Percentiles rank a stretch among this genome's conserved stretches.
phyloP scores from a whole-genome alignment of 2,113 vertebrate species.

The Mustela lutreola region DNA sequence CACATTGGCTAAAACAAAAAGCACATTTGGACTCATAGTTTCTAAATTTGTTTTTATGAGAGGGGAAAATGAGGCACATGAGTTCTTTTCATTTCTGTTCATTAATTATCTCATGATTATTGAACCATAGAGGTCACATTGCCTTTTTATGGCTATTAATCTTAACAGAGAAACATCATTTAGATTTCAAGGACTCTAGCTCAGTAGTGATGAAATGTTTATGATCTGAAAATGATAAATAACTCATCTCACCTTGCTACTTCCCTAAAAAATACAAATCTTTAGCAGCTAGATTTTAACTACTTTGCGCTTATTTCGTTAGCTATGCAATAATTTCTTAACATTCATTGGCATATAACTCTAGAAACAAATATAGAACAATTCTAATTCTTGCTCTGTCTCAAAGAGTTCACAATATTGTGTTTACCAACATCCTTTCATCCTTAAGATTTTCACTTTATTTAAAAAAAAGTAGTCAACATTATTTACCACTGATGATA shows the following conservation, averaged over 20 bases:
- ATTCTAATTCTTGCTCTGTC: not conserved
- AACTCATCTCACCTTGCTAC: not conserved
- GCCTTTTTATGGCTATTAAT: not conserved
- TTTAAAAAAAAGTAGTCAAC: not conserved
- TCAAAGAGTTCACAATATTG: not conserved
- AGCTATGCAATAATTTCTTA: not conserved
- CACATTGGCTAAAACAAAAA: not conserved
- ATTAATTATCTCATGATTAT: not conserved
- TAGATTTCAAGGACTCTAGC: not conserved
- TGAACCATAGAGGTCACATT: not conserved
- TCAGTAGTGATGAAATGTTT: slow-evolving; percentile 35
- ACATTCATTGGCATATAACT: not conserved
- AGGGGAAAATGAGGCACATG: not conserved
- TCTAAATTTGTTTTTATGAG: not conserved
- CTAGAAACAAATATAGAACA: not conserved
- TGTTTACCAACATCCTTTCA: slow-evolving; percentile 3
- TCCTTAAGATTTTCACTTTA: slow-evolving; percentile 9
- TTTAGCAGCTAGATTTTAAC: not conserved
- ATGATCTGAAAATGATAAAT: not conserved
- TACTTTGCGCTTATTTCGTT: not conserved
- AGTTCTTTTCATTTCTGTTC: slow-evolving; percentile 14
- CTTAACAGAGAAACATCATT: slow-evolving; percentile 12
- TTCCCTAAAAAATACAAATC: not conserved
- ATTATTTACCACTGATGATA: not conserved
- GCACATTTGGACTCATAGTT: not conserved